Percentiles rank a stretch among this genome's conserved stretches.
These are phyloP conservation scores for Physella acuta DNA, from an alignment of 1,140 invertebrate genomes.

Conservation along the genomic window DNA sequence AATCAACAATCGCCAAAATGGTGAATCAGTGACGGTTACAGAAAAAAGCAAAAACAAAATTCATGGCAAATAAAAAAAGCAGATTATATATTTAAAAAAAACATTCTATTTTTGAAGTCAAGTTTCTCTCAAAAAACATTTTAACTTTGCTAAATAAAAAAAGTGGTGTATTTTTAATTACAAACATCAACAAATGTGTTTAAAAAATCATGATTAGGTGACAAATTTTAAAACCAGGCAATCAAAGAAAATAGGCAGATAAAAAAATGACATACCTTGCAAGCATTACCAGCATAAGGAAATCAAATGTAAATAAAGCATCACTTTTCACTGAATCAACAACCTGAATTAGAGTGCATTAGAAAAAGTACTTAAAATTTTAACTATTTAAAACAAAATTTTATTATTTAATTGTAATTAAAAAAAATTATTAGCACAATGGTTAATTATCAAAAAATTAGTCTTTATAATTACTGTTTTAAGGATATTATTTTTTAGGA, in stretches of 20 bases:
- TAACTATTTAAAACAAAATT: neutral
- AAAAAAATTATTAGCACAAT: neutral
- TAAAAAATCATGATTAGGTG: too few relatives aligned
- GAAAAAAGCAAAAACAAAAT: neutral
- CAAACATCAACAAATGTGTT: too few relatives aligned
- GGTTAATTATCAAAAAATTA: neutral
- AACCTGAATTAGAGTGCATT: constrained; percentile 65
- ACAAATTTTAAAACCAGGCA: too few relatives aligned
- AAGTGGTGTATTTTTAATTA: too few relatives aligned
- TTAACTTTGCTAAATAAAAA: too few relatives aligned
- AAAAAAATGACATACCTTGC: too few relatives aligned
- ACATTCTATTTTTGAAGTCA: too few relatives aligned
- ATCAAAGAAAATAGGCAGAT: too few relatives aligned
- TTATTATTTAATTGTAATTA: neutral
- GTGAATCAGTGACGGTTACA: neutral
- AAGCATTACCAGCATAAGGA: constrained; percentile 74
- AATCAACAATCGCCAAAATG: neutral
- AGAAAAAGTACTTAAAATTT: neutral
- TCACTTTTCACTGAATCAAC: constrained; percentile 77
- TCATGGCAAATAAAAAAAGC: neutral
- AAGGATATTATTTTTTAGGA: neutral
- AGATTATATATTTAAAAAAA: neutral
- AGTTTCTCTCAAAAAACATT: too few relatives aligned
- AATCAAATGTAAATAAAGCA: constrained; percentile 81
- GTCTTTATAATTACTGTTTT: neutral